phyloP scores from a whole-genome alignment of 2,888 invertebrate species.

The Leucophenga montana region DNA sequence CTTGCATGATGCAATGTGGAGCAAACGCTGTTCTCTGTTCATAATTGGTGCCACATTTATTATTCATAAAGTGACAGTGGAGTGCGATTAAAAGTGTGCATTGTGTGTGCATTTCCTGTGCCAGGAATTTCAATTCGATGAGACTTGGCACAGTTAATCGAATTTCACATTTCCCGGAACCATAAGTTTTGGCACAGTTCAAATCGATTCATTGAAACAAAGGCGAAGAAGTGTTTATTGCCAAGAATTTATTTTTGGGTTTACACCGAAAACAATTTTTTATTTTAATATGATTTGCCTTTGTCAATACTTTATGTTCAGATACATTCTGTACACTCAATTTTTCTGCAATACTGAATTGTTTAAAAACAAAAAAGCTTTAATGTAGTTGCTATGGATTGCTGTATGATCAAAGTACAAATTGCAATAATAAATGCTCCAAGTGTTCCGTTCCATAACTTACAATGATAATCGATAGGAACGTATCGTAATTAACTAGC shows the following conservation, averaged over 20 bases:
- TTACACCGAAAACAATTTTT: too few relatives aligned
- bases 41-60: slow-evolving; percentile 35
- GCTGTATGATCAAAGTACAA: too few relatives aligned
- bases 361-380: too few relatives aligned
- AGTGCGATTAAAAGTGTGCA: neutral
- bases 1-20: slow-evolving; percentile 55
- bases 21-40: slow-evolving; percentile 35
- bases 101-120: neutral
- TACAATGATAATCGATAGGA: too few relatives aligned
- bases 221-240: slow-evolving; percentile 37
- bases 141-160: slow-evolving; percentile 45
- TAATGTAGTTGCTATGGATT: too few relatives aligned
- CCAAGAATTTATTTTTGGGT: slow-evolving; percentile 29
- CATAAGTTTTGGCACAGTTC: slow-evolving; percentile 53
- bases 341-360: too few relatives aligned
- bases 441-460: too few relatives aligned
- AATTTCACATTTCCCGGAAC: slow-evolving; percentile 59
- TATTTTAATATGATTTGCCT: too few relatives aligned
- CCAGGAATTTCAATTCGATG: neutral
- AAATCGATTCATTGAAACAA: slow-evolving; percentile 64
- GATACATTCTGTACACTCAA: too few relatives aligned
- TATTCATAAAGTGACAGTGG: slow-evolving; percentile 37
- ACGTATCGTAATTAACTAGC: too few relatives aligned
- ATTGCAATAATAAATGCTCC: too few relatives aligned
- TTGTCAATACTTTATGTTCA: too few relatives aligned